Percentiles rank a stretch among this genome's conserved stretches.
phyloP scores from a whole-genome alignment of 2,888 invertebrate genomes.

The Villa cingulata region DNA sequence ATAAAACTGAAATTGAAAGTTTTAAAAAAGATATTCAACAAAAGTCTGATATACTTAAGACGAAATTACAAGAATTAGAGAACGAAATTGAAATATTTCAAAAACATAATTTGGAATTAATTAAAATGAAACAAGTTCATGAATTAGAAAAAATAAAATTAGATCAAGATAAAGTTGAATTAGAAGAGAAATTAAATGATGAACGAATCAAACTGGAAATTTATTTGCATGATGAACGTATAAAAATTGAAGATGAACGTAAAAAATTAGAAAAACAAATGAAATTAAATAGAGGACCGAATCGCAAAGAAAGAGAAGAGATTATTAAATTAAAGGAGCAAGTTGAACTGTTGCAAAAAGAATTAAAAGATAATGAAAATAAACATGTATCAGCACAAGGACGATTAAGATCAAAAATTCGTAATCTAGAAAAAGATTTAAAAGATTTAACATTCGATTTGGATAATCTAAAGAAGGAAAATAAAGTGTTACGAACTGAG shows the following conservation, averaged over 20 bases:
- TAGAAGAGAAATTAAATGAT: slow-evolving; percentile 48
- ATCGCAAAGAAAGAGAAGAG: slow-evolving; percentile 57
- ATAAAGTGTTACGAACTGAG: slow-evolving; percentile 46
- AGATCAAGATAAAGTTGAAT: slow-evolving; percentile 45
- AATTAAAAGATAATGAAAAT: slow-evolving; percentile 57
- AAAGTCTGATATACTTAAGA: slow-evolving; percentile 44
- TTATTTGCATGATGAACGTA: slow-evolving; percentile 53
- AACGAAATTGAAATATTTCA: slow-evolving; percentile 45
- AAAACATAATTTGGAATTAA: slow-evolving; percentile 39
- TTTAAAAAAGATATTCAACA: slow-evolving; percentile 12
- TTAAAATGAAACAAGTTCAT: slow-evolving; percentile 44
- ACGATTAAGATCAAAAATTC: slow-evolving; percentile 57
- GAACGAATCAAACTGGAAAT: slow-evolving; percentile 51
- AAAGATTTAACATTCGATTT: slow-evolving; percentile 48
- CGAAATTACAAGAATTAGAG: slow-evolving; percentile 51
- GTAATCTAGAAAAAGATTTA: slow-evolving; percentile 58
- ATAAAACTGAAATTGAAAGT: not conserved
- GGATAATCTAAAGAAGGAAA: slow-evolving; percentile 53
- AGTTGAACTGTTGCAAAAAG: slow-evolving; percentile 49
- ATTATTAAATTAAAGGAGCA: slow-evolving; percentile 49
- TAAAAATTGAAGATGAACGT: slow-evolving; percentile 52
- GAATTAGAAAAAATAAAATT: slow-evolving; percentile 48
- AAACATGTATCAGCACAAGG: slow-evolving; percentile 58
- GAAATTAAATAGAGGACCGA: slow-evolving; percentile 52
- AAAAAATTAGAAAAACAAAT: slow-evolving; percentile 51